A percentile compares a stretch with the other conserved stretches of the same genome.
phyloP scores from a whole-genome alignment of 2,797 vertebrate species.

The Stomatorhinus walkeri region DNA sequence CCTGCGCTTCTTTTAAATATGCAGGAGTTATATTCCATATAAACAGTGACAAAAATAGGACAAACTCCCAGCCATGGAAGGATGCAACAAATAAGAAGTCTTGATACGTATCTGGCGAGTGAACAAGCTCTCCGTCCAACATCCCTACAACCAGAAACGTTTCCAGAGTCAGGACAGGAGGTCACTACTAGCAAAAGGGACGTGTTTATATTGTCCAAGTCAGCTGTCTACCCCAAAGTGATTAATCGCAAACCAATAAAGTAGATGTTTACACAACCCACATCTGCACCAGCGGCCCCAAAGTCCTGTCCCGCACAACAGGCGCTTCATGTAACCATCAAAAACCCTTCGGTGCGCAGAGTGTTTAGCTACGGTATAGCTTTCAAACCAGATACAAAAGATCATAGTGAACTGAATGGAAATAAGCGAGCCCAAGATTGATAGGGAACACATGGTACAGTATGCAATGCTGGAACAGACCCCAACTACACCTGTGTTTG shows the following conservation, averaged over 20 bases:
- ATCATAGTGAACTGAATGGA: background rate
- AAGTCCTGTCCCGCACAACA: background rate
- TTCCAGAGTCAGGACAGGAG: background rate
- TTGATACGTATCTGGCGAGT: background rate
- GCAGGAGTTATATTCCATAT: background rate
- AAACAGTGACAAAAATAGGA: background rate
- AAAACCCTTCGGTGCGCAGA: background rate
- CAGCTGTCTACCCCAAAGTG: conserved; percentile 11
- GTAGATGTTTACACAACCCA: conserved; percentile 5
- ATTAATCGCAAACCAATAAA: conserved; percentile 12
- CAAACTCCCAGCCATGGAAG: background rate
- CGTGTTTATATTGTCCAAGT: conserved; percentile 4
- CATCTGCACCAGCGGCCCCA: conserved; percentile 4
- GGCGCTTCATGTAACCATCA: background rate
- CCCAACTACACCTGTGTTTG: background rate
- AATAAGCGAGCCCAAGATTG: background rate
- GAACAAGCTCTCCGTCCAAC: background rate
- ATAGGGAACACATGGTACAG: background rate
- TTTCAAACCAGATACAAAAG: background rate
- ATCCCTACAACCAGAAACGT: background rate
- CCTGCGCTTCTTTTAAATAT: background rate
- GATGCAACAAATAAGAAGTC: background rate
- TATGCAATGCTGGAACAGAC: background rate
- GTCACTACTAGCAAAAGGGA: background rate
- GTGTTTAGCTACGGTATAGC: background rate